Percentiles rank a stretch among this genome's conserved stretches.
Conservation (phyloP, 2,797 vertebrate genomes). For the Mycteria americana region DNA sequence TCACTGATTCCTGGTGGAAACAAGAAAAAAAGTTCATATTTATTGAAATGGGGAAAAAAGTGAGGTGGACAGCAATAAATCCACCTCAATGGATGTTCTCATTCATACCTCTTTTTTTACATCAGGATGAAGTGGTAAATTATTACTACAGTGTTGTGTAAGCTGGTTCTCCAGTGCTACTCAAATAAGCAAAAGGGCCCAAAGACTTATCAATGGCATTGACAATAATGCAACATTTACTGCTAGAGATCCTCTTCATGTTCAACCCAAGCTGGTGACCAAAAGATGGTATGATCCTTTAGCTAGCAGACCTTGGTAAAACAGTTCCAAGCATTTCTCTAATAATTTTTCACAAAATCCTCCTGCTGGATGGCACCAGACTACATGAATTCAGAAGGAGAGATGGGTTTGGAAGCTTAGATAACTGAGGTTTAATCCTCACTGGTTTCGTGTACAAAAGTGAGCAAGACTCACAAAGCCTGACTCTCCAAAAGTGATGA, state of each 20-base stretch:
- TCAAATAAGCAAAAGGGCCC: background rate
- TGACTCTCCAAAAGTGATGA: background rate
- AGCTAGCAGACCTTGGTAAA: background rate
- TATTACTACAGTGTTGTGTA: background rate
- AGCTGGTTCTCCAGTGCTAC: background rate
- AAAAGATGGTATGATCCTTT: background rate
- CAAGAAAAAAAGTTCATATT: background rate
- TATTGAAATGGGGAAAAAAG: background rate
- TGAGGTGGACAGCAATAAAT: background rate
- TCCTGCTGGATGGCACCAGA: background rate
- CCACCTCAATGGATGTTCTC: background rate
- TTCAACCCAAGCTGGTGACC: background rate
- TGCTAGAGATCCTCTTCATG: background rate
- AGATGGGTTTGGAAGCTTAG: background rate
- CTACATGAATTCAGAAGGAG: background rate
- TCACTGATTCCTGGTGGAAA: constrained; percentile 2
- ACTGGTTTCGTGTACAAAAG: background rate
- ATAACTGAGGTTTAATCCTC: background rate
- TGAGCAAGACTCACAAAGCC: background rate
- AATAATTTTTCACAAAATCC: background rate
- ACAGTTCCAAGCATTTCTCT: background rate
- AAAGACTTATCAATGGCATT: background rate
- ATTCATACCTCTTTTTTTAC: background rate
- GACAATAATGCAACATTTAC: background rate
- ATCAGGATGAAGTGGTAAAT: background rate